Conservation (phyloP, 1,140 invertebrate species). For the Rhagoletis pomonella region DNA sequence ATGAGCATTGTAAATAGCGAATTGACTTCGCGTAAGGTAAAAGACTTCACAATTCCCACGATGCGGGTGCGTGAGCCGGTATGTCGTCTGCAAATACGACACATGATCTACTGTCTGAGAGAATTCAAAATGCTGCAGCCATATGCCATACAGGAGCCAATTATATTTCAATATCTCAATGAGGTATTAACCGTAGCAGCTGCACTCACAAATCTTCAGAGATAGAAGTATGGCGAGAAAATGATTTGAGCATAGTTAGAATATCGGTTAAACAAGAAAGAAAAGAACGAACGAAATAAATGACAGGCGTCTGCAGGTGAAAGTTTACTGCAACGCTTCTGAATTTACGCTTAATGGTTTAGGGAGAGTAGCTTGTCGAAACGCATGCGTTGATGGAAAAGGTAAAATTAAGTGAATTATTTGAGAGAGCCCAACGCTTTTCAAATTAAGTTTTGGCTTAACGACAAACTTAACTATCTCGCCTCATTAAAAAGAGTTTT, state of each 20-base stretch:
- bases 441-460: background rate
- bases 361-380: background rate
- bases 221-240: conserved; percentile 55
- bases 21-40: conserved; percentile 63
- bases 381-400: background rate
- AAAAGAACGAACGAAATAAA: background rate
- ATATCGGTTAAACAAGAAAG: conserved; percentile 1
- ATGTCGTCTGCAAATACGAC: conserved; percentile 66
- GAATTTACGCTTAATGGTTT: conserved; percentile 34
- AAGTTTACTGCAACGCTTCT: background rate
- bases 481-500: background rate
- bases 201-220: conserved; percentile 68
- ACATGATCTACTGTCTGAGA: conserved; percentile 62
- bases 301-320: background rate
- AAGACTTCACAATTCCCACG: conserved; percentile 65
- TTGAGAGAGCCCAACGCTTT: background rate
- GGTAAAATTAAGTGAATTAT: background rate
- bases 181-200: conserved; percentile 67
- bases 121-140: conserved; percentile 67
- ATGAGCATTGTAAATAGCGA: conserved; percentile 63
- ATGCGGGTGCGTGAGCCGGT: conserved; percentile 64
- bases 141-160: conserved; percentile 63
- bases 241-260: background rate
- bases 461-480: background rate
- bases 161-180: conserved; percentile 67